Evolutionary conservation across 92 coral and sea anemone genomes (phyloP).

Genomic region (Muricea muricata): DNA sequence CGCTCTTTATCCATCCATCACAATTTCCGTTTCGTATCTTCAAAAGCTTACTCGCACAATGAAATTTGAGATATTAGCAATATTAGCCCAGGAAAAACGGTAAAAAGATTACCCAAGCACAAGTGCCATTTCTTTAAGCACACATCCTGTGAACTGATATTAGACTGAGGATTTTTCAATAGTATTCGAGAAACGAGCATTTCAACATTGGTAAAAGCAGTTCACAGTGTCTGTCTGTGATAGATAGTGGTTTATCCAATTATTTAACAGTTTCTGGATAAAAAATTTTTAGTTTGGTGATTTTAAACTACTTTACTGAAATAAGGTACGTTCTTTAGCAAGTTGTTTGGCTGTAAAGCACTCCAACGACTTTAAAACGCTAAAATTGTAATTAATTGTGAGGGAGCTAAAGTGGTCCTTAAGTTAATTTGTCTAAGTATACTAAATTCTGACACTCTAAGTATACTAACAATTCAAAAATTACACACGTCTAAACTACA

Average conservation of each 20-base stretch:
- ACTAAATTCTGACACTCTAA: too few species aligned
- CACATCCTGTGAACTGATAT: slow-evolving; percentile 30
- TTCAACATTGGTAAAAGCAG: not conserved
- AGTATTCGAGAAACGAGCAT: not conserved
- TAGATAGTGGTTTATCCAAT: not conserved
- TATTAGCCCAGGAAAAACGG: slow-evolving; percentile 10
- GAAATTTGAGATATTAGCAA: slow-evolving; percentile 9
- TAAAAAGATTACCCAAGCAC: not conserved
- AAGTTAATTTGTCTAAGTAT: too few species aligned
- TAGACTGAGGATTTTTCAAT: not conserved
- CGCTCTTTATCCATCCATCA: not conserved
- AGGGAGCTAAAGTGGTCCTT: not conserved
- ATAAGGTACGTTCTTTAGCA: not conserved
- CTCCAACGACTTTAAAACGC: not conserved
- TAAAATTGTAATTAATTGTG: too few species aligned
- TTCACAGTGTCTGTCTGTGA: not conserved
- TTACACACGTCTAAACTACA: too few species aligned
- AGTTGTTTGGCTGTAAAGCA: not conserved
- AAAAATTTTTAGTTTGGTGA: not conserved
- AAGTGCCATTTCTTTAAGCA: not conserved
- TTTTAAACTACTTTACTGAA: not conserved
- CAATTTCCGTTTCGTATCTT: not conserved
- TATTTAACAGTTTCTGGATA: not conserved
- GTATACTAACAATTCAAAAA: too few species aligned
- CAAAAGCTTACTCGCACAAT: not conserved